phyloP scores from a whole-genome alignment of 1,140 invertebrate species.

The Hylyphantes graminicola region DNA sequence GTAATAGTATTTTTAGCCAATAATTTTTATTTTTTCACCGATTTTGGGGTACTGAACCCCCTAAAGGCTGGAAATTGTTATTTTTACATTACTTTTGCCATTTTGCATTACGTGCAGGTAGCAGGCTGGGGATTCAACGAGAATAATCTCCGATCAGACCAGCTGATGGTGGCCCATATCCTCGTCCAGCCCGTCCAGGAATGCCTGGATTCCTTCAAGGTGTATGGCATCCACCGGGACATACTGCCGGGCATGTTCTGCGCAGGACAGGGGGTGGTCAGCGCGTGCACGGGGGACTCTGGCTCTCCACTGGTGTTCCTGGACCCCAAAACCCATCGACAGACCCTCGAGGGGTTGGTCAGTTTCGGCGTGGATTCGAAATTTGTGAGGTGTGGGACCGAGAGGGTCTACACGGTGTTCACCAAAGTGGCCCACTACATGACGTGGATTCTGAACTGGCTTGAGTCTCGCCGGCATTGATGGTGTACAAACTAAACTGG shows the following conservation, averaged over 20 bases:
- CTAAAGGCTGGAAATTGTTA: too few relatives aligned
- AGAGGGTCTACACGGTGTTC: too few relatives aligned
- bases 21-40: too few relatives aligned
- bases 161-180: background rate
- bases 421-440: too few relatives aligned
- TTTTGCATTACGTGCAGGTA: background rate
- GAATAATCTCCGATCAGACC: background rate
- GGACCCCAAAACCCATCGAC: background rate
- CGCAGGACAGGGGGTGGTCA: background rate
- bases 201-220: background rate
- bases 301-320: conserved; percentile 4
- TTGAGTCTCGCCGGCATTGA: too few relatives aligned
- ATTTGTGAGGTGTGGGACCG: too few relatives aligned
- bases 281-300: conserved; percentile 3
- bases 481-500: too few relatives aligned
- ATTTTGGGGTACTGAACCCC: too few relatives aligned
- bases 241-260: background rate
- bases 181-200: background rate
- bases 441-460: too few relatives aligned
- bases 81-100: too few relatives aligned
- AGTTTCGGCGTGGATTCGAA: background rate
- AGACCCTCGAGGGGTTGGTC: background rate
- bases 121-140: conserved; percentile 10
- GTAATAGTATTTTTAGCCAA: too few relatives aligned
- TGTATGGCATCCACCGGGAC: background rate